Evolutionary conservation across 35 echinoderm and acorn worm species (phyloP).

Genomic region (Lytechinus variegatus): DNA sequence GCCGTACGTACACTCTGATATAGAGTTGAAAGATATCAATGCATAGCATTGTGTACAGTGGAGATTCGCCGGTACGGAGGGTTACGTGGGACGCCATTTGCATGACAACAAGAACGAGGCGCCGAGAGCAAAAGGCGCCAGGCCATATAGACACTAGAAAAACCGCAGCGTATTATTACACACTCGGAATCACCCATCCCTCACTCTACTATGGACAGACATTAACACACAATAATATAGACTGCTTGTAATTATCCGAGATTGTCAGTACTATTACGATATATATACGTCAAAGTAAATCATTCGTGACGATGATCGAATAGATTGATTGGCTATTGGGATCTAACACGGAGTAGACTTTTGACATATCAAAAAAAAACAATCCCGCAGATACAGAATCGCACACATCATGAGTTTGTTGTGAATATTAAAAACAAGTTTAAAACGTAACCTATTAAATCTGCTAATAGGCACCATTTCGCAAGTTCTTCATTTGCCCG

Average conservation of each 20-base stretch:
- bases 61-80: background rate
- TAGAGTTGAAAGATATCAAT: background rate
- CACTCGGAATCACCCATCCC: background rate
- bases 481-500: too few relatives aligned
- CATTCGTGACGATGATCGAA: too few relatives aligned
- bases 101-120: conserved; percentile 27
- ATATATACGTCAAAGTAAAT: background rate
- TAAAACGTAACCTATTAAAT: too few relatives aligned
- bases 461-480: too few relatives aligned
- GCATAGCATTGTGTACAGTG: background rate
- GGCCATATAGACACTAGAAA: background rate
- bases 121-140: conserved; percentile 8
- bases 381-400: too few relatives aligned
- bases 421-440: too few relatives aligned
- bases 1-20: background rate
- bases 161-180: background rate
- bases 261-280: background rate
- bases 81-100: conserved; percentile 47
- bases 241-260: background rate
- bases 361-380: too few relatives aligned
- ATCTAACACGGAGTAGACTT: background rate
- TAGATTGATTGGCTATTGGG: background rate
- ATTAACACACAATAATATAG: background rate
- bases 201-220: background rate
- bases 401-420: too few relatives aligned